Conservation (phyloP, 2,113 vertebrate species). For the Gadus macrocephalus region DNA sequence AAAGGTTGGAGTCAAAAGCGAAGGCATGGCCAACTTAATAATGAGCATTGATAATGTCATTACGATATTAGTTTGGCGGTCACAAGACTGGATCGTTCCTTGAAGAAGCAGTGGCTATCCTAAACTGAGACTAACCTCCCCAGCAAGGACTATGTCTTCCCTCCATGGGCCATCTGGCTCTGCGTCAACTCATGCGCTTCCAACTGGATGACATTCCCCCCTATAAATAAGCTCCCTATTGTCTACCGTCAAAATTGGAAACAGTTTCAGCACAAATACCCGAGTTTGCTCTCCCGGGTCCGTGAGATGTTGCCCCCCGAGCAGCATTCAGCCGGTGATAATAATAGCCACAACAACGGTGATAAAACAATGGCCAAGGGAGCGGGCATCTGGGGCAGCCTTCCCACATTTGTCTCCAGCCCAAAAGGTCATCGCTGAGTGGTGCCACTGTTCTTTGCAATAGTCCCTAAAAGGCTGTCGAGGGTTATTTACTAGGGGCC, state of each 20-base stretch:
- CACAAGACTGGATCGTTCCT: background rate
- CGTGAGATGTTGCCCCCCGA: background rate
- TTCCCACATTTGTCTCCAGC: background rate
- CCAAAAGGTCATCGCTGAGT: slow-evolving; percentile 18
- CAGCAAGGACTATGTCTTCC: background rate
- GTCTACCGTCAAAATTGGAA: background rate
- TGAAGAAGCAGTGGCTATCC: background rate
- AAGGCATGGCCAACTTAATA: background rate
- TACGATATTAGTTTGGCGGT: background rate
- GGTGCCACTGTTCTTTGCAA: slow-evolving; percentile 4
- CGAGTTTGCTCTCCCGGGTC: background rate
- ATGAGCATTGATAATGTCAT: background rate
- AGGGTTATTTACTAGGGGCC: slow-evolving; percentile 39
- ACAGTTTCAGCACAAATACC: background rate
- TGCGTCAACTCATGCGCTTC: background rate
- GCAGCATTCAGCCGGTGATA: background rate
- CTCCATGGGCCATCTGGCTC: background rate
- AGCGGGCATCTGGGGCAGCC: slow-evolving; percentile 14
- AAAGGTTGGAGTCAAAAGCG: background rate
- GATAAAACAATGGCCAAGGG: slow-evolving; percentile 8
- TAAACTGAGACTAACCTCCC: too few species aligned
- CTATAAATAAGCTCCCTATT: slow-evolving; percentile 6
- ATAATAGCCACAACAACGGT: background rate
- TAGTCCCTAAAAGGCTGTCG: slow-evolving; percentile 11
- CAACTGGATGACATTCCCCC: background rate